Base-by-base conservation (phyloP, 2,797 vertebrate species). In the Hozukius guyotensis region DNA sequence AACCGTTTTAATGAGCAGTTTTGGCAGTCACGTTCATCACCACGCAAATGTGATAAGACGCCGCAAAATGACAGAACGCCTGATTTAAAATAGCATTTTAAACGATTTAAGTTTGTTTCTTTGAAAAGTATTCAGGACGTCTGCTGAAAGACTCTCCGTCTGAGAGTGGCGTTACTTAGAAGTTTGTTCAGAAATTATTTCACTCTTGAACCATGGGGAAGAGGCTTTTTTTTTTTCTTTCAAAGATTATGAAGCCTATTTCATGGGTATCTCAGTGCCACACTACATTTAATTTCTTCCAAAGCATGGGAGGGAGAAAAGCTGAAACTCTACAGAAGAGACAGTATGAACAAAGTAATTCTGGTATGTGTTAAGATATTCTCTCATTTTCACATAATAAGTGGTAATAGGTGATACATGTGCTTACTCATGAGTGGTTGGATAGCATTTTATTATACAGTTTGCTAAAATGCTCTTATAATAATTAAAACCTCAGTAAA, bases 191-290 rank as follows among this genome's bases (percentile, higher is more conserved):
- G 72, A 88, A 78, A 86, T 89, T 1, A 77, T 82, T 84, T 79
- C 65, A 61, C 78, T 65, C 53, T 56, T 56, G 11, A 88, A 83
- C 75, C 82, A 57, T 27, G 60, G 52, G 80, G 84, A 76, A 42
- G 66, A 65, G 34, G 63, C 24, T 80, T 82, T 81, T 59, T 57
- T 25, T 70, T 71, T 56, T 53, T 65, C 72, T 87, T 86, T 81
- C n/a, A 86, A 46, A 83, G 83, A 88, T 90, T 83, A 72, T 77
- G 77, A 92, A 88, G 79, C 83, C 75, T 76, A 74, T 93, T 91
- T 91, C 88, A 91, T 76, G 91, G 87, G 24, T 77, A 53, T 89
- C 69, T 80, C 53, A 12, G 4, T 67, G 87, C 67, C 76, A 82
- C 72, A 79, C 77, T 82, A 29, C 65, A 42, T 82, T 79, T 85